Percentiles rank a stretch among this genome's conserved stretches.
These are phyloP conservation scores for Epistrophe grossulariae DNA, from an alignment of 2,888 invertebrate species.

Conservation along the genomic window DNA sequence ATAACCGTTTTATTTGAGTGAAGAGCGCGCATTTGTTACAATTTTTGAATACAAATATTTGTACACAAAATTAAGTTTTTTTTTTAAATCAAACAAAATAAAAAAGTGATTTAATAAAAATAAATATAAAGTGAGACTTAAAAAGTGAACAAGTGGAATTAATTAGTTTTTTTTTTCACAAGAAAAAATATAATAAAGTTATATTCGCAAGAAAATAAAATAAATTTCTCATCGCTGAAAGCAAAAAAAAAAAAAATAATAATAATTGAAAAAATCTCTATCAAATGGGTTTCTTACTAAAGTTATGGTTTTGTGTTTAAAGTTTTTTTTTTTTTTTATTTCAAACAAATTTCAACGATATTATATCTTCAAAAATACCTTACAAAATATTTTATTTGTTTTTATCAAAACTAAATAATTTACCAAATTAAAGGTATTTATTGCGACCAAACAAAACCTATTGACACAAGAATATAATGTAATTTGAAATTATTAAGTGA, in stretches of 20 bases:
- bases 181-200: too few species aligned
- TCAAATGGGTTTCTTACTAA: slow-evolving; percentile 40
- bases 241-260: neutral
- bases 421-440: slow-evolving; percentile 69
- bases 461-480: slow-evolving; percentile 58
- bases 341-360: slow-evolving; percentile 18
- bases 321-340: slow-evolving; percentile 19
- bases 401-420: slow-evolving; percentile 63
- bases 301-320: slow-evolving; percentile 65
- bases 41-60: slow-evolving; percentile 18
- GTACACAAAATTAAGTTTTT: neutral
- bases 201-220: neutral
- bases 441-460: slow-evolving; percentile 63
- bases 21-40: slow-evolving; percentile 50
- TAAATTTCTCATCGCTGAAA: neutral
- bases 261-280: neutral
- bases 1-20: slow-evolving; percentile 46
- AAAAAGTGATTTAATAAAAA: neutral
- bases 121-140: slow-evolving; percentile 1
- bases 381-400: slow-evolving; percentile 44
- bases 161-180: neutral
- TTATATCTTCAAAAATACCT: neutral
- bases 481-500: slow-evolving; percentile 19
- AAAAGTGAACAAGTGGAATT: slow-evolving; percentile 36
- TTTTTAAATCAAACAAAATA: neutral